Base-by-base conservation (phyloP, 1,140 invertebrate genomes). In the Sminthurides bifidus region DNA sequence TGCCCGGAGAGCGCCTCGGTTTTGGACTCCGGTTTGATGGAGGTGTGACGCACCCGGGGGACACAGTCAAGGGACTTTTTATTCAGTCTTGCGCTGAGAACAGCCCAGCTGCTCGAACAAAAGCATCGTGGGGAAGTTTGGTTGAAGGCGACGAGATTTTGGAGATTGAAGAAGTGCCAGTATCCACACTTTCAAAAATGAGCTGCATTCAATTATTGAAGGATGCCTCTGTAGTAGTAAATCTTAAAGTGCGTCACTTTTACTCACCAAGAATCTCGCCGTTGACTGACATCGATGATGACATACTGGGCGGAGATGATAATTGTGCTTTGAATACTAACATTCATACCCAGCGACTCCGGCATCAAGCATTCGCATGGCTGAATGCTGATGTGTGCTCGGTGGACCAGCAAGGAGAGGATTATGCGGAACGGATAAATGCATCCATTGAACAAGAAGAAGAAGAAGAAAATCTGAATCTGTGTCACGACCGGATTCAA, bases 1-100 rank as follows among this genome's bases (percentile, higher is more conserved):
- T 92, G 51, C 86, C 87, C 0, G 90, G 89, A 0, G 90, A 92
- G 69, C 78, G 87, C 37, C 72, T 95, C 0, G 91, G 91, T 0
- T 87, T 95, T 66, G 88, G 88, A 0, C 71, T 94, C 0, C 88
- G 90, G 68, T 92, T 95, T 68, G 88, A 93, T 71, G 89, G 88
- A 30, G 88, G 87, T 3, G 52, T 56, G 1, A 62, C 66, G 15
- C 51, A 56, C 43, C 52, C 63, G 2, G 75, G 75, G 12, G 84
- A 89, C 66, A 78, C 78, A 45, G 79, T 85, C 3, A 71, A 76
- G 8, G 76, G 82, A 56, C 75, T 94, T 19, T 83, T 87, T 49
- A 88, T 94, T 19, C 88, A 93, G 67, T 90, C 85, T 62, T 88
- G 90, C 68, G 87, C 87, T 23, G 77, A 81, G 26, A 83, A 88